Conservation (phyloP, 2,113 vertebrate species). For the Apodemus sylvaticus region DNA sequence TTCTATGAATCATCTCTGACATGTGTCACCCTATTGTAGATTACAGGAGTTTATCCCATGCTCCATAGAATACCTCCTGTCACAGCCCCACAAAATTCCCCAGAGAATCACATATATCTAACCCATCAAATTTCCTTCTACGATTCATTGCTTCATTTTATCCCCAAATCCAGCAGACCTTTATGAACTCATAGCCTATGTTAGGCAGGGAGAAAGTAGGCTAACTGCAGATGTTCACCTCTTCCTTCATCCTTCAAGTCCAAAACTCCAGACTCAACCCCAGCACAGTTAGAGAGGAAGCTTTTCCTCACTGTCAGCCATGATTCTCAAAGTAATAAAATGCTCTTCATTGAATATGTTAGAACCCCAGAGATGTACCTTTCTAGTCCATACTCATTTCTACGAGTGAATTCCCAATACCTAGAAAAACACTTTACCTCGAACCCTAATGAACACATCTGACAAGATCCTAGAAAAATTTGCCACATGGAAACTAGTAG, state of each 20-base stretch:
- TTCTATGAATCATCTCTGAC: not conserved
- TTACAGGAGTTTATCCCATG: not conserved
- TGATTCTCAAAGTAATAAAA: not conserved
- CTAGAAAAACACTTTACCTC: too few species aligned
- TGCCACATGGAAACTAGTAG: too few species aligned
- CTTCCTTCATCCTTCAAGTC: not conserved
- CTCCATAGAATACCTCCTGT: not conserved
- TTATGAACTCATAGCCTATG: not conserved
- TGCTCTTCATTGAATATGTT: too few species aligned
- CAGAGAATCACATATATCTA: not conserved
- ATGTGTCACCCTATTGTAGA: not conserved
- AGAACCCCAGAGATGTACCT: too few species aligned
- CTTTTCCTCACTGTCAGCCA: not conserved
- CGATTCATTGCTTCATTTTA: not conserved
- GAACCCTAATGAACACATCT: too few species aligned
- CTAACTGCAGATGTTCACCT: not conserved
- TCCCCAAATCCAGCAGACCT: not conserved
- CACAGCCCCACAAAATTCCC: not conserved
- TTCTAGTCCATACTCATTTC: too few species aligned
- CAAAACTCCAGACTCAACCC: not conserved
- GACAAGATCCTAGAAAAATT: too few species aligned
- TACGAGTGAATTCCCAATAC: too few species aligned
- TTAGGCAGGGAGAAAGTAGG: not conserved
- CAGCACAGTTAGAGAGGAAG: not conserved
- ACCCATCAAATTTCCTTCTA: not conserved